Conservation (phyloP, 2,888 invertebrate species). For the Timema podura region DNA sequence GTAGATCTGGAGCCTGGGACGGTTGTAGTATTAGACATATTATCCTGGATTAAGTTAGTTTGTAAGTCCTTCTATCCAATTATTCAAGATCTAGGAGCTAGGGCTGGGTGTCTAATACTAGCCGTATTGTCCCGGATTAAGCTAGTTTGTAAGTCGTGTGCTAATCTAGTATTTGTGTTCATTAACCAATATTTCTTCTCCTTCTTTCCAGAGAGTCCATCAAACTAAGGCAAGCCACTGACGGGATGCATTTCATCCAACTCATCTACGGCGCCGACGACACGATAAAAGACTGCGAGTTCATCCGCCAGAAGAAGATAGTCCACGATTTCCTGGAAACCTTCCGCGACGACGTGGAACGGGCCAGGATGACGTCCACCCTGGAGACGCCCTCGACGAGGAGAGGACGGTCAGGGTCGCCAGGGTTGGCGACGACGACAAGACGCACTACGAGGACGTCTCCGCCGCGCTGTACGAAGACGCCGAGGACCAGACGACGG, state of each 20-base stretch:
- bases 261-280: slow-evolving; percentile 60
- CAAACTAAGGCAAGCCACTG: slow-evolving; percentile 62
- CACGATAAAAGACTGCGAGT: slow-evolving; percentile 63
- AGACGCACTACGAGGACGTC: slow-evolving; percentile 27
- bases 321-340: slow-evolving; percentile 57
- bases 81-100: too few species aligned
- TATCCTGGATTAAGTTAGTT: too few species aligned
- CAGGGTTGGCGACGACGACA: neutral
- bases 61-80: too few species aligned
- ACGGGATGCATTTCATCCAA: slow-evolving; percentile 64
- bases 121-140: too few species aligned
- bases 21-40: too few species aligned
- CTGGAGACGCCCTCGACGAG: slow-evolving; percentile 25
- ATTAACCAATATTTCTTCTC: too few species aligned
- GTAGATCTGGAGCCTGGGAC: too few species aligned
- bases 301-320: slow-evolving; percentile 51
- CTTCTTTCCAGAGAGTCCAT: slow-evolving; percentile 51
- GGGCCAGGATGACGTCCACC: slow-evolving; percentile 25
- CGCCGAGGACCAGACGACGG: neutral
- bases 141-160: too few species aligned
- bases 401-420: too few species aligned
- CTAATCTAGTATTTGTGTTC: too few species aligned
- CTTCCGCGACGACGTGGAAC: slow-evolving; percentile 54
- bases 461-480: neutral
- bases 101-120: too few species aligned